A percentile compares a stretch with the other conserved stretches of the same genome.
Conservation (phyloP, 2,113 vertebrate species). For the Lepus europaeus region DNA sequence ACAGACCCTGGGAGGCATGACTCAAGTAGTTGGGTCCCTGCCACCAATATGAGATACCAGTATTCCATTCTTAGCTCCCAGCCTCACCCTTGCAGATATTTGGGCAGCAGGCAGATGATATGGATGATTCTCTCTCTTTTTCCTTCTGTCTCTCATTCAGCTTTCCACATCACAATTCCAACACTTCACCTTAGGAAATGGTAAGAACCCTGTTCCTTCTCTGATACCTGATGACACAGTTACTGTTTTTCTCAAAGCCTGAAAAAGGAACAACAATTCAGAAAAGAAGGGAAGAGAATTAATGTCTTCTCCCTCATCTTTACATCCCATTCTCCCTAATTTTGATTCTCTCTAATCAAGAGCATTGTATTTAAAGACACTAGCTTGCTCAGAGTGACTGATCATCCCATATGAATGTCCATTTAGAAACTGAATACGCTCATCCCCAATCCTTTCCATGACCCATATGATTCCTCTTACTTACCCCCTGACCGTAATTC, state of each 20-base stretch:
- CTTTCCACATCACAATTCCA: background rate
- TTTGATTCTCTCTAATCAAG: background rate
- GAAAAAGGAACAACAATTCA: background rate
- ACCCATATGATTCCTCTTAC: slow-evolving; percentile 57
- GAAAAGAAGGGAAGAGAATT: background rate
- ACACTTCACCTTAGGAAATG: background rate
- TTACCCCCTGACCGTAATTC: background rate
- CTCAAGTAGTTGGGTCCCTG: no score
- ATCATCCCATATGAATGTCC: background rate
- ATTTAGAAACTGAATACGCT: slow-evolving; percentile 39
- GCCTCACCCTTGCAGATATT: no score
- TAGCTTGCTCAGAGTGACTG: background rate
- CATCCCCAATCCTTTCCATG: background rate
- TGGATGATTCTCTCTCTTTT: no score
- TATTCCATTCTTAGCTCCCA: no score
- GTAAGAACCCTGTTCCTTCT: background rate
- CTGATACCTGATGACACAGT: background rate
- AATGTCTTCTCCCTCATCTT: background rate
- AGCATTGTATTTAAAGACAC: background rate
- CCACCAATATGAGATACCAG: no score
- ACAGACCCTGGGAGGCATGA: no score
- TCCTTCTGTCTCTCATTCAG: no score
- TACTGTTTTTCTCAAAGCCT: background rate
- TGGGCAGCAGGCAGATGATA: no score
- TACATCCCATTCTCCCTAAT: background rate